phyloP scores from a whole-genome alignment of 2,888 invertebrate genomes.

The Noctua janthe region DNA sequence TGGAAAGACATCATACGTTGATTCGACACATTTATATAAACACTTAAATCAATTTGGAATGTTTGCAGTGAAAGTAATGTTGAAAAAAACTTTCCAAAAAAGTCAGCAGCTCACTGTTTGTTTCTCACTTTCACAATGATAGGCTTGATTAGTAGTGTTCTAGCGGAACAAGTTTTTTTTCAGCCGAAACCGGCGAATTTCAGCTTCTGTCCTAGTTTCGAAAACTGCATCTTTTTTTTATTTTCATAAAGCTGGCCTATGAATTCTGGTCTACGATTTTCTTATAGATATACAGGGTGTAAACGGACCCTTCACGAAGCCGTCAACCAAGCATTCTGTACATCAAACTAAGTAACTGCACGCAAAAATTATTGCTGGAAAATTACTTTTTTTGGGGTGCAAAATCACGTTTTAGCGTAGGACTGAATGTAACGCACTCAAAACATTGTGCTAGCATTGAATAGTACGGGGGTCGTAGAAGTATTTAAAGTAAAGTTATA shows the following conservation, averaged over 20 bases:
- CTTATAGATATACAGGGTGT: too few species aligned
- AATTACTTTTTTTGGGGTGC: too few species aligned
- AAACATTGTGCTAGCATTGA: too few species aligned
- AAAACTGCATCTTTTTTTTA: constrained; percentile 12
- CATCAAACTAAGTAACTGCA: too few species aligned
- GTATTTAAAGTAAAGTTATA: too few species aligned
- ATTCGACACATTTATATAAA: constrained; percentile 14
- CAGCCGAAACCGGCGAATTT: constrained; percentile 1
- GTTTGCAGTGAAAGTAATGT: constrained; percentile 54
- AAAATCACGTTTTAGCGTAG: too few species aligned
- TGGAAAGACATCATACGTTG: neutral
- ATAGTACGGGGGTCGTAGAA: too few species aligned
- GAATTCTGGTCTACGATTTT: neutral
- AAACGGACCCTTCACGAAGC: too few species aligned
- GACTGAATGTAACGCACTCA: too few species aligned
- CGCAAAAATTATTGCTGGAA: too few species aligned
- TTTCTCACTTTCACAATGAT: constrained; percentile 50
- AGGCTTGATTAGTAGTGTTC: constrained; percentile 51
- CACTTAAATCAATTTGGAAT: constrained; percentile 9
- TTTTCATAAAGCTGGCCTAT: constrained; percentile 1
- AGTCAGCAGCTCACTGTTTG: constrained; percentile 21
- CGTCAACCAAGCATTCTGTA: too few species aligned
- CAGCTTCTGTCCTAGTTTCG: constrained; percentile 1
- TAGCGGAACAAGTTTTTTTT: constrained; percentile 32
- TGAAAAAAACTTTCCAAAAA: constrained; percentile 51